phyloP scores from a whole-genome alignment of 2,888 invertebrate genomes.

The Latrodectus hesperus region DNA sequence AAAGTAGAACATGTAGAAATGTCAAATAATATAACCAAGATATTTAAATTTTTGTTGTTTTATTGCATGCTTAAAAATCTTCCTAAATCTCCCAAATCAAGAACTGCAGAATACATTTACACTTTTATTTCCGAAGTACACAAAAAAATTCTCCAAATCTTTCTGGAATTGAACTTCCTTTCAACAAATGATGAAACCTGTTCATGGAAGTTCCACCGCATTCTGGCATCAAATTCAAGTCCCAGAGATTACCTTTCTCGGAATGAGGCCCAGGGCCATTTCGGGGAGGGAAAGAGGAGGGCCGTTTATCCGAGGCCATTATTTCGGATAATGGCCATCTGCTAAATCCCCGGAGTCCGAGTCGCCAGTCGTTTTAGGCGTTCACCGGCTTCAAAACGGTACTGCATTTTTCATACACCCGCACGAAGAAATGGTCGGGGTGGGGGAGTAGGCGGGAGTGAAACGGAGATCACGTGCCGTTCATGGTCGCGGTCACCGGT shows the following conservation, averaged over 20 bases:
- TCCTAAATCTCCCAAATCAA: too few species aligned
- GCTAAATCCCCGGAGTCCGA: constrained; percentile 37
- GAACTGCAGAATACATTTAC: too few species aligned
- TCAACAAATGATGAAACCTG: too few species aligned
- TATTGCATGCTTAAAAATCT: too few species aligned
- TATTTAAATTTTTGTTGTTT: too few species aligned
- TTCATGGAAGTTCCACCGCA: not conserved
- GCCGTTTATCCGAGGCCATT: constrained; percentile 34
- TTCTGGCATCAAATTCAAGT: not conserved
- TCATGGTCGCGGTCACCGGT: constrained; percentile 57
- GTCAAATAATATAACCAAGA: too few species aligned
- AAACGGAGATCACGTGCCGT: constrained; percentile 7
- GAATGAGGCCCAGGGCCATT: not conserved
- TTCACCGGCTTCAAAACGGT: constrained; percentile 45
- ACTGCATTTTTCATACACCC: constrained; percentile 51
- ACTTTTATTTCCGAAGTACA: too few species aligned
- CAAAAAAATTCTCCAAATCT: too few species aligned
- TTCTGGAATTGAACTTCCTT: too few species aligned
- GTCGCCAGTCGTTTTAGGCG: constrained; percentile 48
- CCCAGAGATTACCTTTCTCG: not conserved
- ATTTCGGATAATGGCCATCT: constrained; percentile 57
- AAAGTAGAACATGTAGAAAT: too few species aligned
- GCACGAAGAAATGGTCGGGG: not conserved
- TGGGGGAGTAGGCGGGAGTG: not conserved
- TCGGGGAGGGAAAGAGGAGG: not conserved